These are phyloP conservation scores for Leuciscus waleckii DNA, from an alignment of 2,797 vertebrate genomes.

Conservation along the genomic window DNA sequence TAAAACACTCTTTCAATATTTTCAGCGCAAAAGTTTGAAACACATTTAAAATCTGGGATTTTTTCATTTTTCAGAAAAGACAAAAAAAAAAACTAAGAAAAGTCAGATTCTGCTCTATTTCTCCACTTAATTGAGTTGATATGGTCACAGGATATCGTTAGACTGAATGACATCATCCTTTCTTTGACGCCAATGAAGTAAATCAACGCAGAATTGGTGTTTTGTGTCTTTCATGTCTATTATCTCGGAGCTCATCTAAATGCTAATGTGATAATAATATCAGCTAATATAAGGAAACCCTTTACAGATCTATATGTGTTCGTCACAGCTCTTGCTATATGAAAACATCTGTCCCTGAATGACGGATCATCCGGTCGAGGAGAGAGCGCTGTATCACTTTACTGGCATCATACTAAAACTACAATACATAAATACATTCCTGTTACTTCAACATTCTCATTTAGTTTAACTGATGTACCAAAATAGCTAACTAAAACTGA, in stretches of 20 bases:
- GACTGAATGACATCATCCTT: neutral
- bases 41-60: neutral
- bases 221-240: neutral
- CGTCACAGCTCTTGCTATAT: neutral
- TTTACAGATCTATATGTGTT: neutral
- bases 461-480: neutral
- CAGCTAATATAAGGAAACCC: neutral
- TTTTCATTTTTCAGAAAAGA: neutral
- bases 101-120: neutral
- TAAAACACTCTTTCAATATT: neutral
- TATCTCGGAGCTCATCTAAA: neutral
- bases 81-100: neutral
- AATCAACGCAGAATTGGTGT: neutral
- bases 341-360: neutral
- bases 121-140: neutral
- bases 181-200: neutral
- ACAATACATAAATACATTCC: neutral
- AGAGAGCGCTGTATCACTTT: neutral
- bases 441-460: neutral
- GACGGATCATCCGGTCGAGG: neutral
- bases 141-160: neutral
- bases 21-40: neutral
- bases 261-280: neutral
- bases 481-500: neutral
- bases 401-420: no score